phyloP scores from a whole-genome alignment of 2,888 invertebrate genomes.

The Atrina japonica region DNA sequence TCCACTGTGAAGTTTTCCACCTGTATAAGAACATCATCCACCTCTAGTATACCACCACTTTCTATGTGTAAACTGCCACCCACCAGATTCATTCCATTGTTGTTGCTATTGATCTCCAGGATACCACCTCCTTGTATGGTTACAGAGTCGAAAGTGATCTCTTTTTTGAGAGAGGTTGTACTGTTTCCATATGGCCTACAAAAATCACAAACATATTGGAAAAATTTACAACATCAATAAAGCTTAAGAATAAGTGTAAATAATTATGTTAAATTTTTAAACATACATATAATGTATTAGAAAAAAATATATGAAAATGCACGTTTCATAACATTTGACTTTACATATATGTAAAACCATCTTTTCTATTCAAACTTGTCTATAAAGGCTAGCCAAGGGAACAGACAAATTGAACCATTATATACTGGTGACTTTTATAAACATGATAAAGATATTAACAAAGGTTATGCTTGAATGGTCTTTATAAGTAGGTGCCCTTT shows the following conservation, averaged over 20 bases:
- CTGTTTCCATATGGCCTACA: constrained; percentile 48
- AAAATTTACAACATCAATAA: background rate
- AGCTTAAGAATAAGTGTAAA: background rate
- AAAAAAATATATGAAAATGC: too few species aligned
- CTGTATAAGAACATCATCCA: constrained; percentile 55
- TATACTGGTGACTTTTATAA: too few species aligned
- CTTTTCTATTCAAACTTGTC: too few species aligned
- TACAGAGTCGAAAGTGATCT: constrained; percentile 58
- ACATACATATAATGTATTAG: too few species aligned
- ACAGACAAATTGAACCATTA: too few species aligned
- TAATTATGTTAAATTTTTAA: too few species aligned
- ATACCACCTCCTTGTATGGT: constrained; percentile 65
- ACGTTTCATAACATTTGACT: too few species aligned
- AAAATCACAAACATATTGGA: background rate
- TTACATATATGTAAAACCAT: too few species aligned
- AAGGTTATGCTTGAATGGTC: too few species aligned
- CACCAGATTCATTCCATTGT: constrained; percentile 52
- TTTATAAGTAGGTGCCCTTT: too few species aligned
- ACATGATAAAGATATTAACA: too few species aligned
- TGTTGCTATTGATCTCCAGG: constrained; percentile 57
- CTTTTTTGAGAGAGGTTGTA: constrained; percentile 28
- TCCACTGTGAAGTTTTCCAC: constrained; percentile 57
- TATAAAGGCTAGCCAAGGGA: too few species aligned
- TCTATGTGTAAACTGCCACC: constrained; percentile 61
- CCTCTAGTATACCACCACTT: constrained; percentile 63